Percentiles rank a stretch among this genome's conserved stretches.
Evolutionary conservation across 2,888 invertebrate genomes (phyloP).

Genomic region (Cheilosia variabilis): DNA sequence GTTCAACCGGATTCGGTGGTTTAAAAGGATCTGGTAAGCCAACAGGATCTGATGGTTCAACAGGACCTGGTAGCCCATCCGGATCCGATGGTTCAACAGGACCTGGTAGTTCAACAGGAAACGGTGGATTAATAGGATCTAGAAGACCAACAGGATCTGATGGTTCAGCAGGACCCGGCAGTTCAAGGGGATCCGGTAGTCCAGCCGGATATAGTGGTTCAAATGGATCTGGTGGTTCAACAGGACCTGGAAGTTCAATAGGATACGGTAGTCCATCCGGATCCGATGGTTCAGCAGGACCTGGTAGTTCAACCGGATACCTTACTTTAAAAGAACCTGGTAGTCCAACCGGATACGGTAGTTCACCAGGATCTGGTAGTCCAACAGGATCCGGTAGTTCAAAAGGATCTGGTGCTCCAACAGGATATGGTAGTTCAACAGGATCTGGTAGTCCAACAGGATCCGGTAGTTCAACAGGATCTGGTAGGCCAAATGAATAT

Average conservation of each 20-base stretch:
- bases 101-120: neutral
- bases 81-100: neutral
- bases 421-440: neutral
- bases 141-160: neutral
- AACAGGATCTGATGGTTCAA: neutral
- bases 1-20: neutral
- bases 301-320: neutral
- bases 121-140: neutral
- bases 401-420: neutral
- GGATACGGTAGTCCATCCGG: neutral
- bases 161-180: neutral
- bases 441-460: too few relatives aligned
- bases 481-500: neutral
- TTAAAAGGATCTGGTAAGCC: neutral
- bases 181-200: neutral
- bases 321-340: fast-evolving
- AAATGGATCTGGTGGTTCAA: neutral
- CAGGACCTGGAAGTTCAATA: neutral
- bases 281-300: neutral
- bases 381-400: neutral
- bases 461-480: neutral
- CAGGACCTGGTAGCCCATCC: neutral
- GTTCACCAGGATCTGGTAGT: neutral
- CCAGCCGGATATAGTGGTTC: neutral
- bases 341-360: too few relatives aligned